Percentiles rank a stretch among this genome's conserved stretches.
Evolutionary conservation across 2,797 vertebrate species (phyloP).

Genomic region (Phoeniculus purpureus): DNA sequence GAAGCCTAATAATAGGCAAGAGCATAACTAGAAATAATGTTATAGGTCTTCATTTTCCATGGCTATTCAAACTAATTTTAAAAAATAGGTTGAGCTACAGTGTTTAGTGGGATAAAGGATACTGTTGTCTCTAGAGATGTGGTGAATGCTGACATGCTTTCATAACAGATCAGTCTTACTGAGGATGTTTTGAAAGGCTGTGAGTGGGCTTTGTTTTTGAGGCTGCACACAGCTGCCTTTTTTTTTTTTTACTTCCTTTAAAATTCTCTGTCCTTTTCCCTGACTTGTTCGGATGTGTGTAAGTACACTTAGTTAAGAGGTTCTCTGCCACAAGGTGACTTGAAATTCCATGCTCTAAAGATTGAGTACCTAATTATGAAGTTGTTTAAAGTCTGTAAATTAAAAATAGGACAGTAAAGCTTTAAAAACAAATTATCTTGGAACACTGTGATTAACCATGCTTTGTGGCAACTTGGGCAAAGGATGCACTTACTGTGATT

Average conservation of each 20-base stretch:
- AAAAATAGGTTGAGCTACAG: not conserved
- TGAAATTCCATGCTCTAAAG: constrained; percentile 7
- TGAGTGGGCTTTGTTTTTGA: not conserved
- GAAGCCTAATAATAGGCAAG: not conserved
- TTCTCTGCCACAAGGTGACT: constrained; percentile 47
- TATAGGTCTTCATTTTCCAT: not conserved
- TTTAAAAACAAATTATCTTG: constrained; percentile 38
- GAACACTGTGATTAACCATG: constrained; percentile 10
- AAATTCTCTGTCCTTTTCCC: not conserved
- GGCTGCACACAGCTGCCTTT: not conserved
- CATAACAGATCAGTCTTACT: not conserved
- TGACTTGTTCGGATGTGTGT: not conserved
- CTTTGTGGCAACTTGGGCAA: not conserved
- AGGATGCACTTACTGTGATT: not conserved
- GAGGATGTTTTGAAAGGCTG: constrained; percentile 24
- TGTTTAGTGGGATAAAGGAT: not conserved
- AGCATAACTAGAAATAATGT: not conserved
- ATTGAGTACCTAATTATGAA: constrained; percentile 25
- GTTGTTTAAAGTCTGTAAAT: not conserved
- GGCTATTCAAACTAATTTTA: not conserved
- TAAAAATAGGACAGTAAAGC: constrained; percentile 34
- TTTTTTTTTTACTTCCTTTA: not conserved
- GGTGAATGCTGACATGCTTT: not conserved
- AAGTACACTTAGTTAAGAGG: not conserved
- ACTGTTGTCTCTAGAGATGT: not conserved